Evolutionary conservation across 2,888 invertebrate species (phyloP).

Genomic region (Eucriotettix oculatus): DNA sequence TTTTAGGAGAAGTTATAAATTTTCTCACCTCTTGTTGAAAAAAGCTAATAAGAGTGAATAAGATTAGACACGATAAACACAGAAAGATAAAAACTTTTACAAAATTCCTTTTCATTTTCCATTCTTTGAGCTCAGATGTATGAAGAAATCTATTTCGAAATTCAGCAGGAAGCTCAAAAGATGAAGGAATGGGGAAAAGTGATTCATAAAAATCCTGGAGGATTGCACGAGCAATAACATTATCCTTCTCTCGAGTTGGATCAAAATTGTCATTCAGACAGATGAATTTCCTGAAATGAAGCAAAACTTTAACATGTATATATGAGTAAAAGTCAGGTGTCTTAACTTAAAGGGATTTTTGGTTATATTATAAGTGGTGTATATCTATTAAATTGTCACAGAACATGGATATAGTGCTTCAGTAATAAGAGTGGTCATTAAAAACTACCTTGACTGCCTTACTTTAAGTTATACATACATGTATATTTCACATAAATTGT

Average conservation of each 20-base stretch:
- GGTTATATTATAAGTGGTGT: too few relatives aligned
- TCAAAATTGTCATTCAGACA: constrained; percentile 68
- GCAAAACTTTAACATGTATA: too few relatives aligned
- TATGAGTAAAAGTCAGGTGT: too few relatives aligned
- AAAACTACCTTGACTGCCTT: too few relatives aligned
- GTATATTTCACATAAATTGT: too few relatives aligned
- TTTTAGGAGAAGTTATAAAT: too few relatives aligned
- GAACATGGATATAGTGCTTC: too few relatives aligned
- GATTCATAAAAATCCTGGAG: constrained; percentile 60
- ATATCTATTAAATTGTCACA: too few relatives aligned
- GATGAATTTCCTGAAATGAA: constrained; percentile 49
- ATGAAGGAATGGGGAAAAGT: constrained; percentile 49
- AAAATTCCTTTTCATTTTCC: constrained; percentile 26
- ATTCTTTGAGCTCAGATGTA: constrained; percentile 34
- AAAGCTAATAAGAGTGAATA: constrained; percentile 17
- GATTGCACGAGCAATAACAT: constrained; percentile 43
- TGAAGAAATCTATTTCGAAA: constrained; percentile 52
- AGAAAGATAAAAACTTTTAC: constrained; percentile 15
- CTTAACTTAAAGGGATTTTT: too few relatives aligned
- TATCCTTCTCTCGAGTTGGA: constrained; percentile 37
- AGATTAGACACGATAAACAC: constrained; percentile 14
- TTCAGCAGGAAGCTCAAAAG: constrained; percentile 51
- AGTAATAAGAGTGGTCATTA: too few relatives aligned
- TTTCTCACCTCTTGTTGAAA: constrained; percentile 16
- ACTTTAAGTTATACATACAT: too few relatives aligned